Conservation (phyloP, 2,797 vertebrate species). For the Chaenodraco wilsoni region DNA sequence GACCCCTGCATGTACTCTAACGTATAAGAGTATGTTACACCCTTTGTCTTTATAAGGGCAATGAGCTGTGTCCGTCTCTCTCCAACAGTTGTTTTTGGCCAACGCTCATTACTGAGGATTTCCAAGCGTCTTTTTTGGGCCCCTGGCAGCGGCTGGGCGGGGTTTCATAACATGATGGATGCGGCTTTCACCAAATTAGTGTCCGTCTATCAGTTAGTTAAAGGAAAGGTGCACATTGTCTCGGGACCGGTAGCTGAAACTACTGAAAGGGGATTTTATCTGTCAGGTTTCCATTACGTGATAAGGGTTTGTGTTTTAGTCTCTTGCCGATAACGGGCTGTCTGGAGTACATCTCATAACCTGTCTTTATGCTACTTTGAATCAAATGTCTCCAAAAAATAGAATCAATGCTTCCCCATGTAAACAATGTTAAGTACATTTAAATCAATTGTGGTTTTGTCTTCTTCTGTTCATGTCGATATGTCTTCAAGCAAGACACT, state of each 20-base stretch:
- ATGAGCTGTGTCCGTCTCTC: constrained; percentile 20
- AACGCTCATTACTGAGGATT: constrained; percentile 36
- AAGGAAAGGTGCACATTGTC: background rate
- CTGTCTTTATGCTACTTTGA: background rate
- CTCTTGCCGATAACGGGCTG: background rate
- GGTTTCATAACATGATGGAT: constrained; percentile 47
- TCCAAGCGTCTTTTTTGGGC: constrained; percentile 22
- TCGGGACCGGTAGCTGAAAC: background rate
- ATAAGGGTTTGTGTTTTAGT: background rate
- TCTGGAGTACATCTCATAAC: background rate
- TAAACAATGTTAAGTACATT: background rate
- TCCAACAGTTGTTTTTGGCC: constrained; percentile 60
- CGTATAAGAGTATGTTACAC: background rate
- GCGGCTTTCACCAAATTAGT: constrained; percentile 34
- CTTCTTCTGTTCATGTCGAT: background rate
- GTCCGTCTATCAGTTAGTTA: constrained; percentile 14
- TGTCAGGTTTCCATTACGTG: background rate
- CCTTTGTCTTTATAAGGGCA: constrained; percentile 64
- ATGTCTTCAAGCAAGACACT: background rate
- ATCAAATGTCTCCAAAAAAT: background rate
- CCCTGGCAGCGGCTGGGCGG: background rate
- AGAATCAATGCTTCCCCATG: background rate
- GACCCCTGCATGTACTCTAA: background rate
- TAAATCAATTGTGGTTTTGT: background rate
- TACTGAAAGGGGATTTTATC: background rate